phyloP scores from a whole-genome alignment of 64 coral and sea anemone species.

The Actinia tenebrosa region DNA sequence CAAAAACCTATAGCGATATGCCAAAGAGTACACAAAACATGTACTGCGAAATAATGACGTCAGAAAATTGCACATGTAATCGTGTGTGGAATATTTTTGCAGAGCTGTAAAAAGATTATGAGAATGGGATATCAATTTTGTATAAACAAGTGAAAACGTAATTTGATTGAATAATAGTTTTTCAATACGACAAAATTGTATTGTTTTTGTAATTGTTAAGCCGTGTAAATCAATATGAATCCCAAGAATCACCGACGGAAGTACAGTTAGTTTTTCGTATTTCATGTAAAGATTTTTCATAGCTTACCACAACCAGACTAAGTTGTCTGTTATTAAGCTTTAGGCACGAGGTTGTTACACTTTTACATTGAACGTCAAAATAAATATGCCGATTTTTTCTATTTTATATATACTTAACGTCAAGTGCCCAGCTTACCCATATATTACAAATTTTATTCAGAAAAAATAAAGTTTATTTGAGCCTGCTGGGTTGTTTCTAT shows the following conservation, averaged over 20 bases:
- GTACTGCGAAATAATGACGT: background rate
- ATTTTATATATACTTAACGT: too few species aligned
- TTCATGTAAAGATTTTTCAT: background rate
- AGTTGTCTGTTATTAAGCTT: background rate
- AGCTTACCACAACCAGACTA: background rate
- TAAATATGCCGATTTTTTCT: too few species aligned
- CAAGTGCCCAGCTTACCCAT: too few species aligned
- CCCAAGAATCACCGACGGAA: background rate
- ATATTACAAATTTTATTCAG: too few species aligned
- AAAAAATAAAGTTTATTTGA: too few species aligned
- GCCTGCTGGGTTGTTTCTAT: too few species aligned
- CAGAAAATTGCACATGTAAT: constrained; percentile 6
- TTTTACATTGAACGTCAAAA: too few species aligned
- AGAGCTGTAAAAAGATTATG: background rate
- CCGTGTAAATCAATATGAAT: background rate
- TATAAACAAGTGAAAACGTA: background rate
- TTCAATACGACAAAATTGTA: constrained; percentile 8
- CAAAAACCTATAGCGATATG: background rate
- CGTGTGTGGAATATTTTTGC: constrained; percentile 1
- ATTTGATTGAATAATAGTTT: background rate
- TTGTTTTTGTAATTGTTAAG: constrained; percentile 7
- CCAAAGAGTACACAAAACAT: background rate
- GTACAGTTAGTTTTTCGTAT: background rate
- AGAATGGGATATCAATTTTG: background rate
- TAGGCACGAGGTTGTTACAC: too few species aligned